Conservation (phyloP, 2,888 invertebrate genomes). For the Acleris holmiana region DNA sequence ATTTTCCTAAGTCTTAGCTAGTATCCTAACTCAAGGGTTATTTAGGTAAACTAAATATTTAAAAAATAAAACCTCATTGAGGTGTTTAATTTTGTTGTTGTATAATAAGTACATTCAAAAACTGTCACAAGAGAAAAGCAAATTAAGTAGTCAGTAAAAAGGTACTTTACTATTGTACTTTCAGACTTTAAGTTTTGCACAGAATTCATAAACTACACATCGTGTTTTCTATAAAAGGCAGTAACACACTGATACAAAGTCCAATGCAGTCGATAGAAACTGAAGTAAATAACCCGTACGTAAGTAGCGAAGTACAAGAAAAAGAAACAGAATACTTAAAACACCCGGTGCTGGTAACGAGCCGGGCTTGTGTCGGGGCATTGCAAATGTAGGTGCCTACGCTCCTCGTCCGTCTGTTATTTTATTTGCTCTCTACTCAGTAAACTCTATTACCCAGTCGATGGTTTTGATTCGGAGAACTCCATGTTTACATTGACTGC, state of each 20-base stretch:
- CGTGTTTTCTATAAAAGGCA: not conserved
- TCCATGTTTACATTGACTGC: conserved; percentile 74
- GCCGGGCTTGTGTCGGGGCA: conserved; percentile 51
- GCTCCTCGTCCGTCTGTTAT: conserved; percentile 68
- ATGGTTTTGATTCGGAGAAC: conserved; percentile 79
- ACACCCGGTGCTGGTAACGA: conserved; percentile 56
- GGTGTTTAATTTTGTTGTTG: too few relatives aligned
- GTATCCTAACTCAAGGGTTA: too few relatives aligned
- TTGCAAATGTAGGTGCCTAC: conserved; percentile 58
- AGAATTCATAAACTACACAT: too few relatives aligned
- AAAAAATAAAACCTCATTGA: too few relatives aligned
- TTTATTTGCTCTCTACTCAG: conserved; percentile 78
- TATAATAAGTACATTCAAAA: too few relatives aligned
- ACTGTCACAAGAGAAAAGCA: too few relatives aligned
- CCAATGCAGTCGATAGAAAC: conserved; percentile 53
- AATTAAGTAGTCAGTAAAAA: too few relatives aligned
- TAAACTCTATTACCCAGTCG: conserved; percentile 76
- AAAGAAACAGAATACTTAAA: conserved; percentile 62
- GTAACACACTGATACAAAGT: not conserved
- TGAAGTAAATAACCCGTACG: conserved; percentile 55
- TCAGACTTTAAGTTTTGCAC: too few relatives aligned
- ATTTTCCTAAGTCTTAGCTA: too few relatives aligned
- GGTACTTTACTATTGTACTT: too few relatives aligned
- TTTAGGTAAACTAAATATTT: too few relatives aligned
- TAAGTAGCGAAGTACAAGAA: conserved; percentile 63